Conservation (phyloP, 2,797 vertebrate genomes). For the Lacerta bilineata region DNA sequence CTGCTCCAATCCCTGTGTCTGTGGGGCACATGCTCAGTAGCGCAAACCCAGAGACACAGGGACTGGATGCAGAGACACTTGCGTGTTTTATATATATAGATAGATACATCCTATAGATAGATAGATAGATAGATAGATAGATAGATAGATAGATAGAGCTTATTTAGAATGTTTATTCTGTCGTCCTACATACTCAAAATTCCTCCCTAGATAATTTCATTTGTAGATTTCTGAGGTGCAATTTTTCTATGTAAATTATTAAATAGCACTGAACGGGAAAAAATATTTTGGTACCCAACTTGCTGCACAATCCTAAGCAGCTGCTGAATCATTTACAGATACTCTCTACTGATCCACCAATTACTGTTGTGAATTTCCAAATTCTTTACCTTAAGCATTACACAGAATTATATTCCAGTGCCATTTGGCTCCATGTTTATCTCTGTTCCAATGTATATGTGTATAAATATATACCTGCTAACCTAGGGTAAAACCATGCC, state of each 20-base stretch:
- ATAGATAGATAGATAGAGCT: too few species aligned
- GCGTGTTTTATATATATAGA: too few species aligned
- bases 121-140: too few species aligned
- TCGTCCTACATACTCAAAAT: not conserved
- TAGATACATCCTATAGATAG: too few species aligned
- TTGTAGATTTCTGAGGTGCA: not conserved
- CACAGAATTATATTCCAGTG: not conserved
- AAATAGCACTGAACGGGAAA: not conserved
- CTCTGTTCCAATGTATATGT: not conserved
- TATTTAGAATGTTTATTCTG: not conserved
- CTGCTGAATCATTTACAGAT: not conserved
- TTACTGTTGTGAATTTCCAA: not conserved
- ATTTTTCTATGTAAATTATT: not conserved
- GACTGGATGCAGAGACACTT: too few species aligned
- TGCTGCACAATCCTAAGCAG: not conserved
- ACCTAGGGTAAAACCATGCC: not conserved
- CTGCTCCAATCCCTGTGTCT: too few species aligned
- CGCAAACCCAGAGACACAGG: too few species aligned
- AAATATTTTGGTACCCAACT: not conserved
- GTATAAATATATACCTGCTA: not conserved
- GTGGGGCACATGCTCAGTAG: too few species aligned
- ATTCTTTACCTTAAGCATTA: not conserved
- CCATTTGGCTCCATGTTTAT: not conserved
- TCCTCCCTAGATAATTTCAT: not conserved
- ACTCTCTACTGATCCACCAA: not conserved